Evolutionary conservation across 2,797 vertebrate genomes (phyloP), one percentile per base, ranked within the genome.

Genomic region (Alauda arvensis): DNA sequence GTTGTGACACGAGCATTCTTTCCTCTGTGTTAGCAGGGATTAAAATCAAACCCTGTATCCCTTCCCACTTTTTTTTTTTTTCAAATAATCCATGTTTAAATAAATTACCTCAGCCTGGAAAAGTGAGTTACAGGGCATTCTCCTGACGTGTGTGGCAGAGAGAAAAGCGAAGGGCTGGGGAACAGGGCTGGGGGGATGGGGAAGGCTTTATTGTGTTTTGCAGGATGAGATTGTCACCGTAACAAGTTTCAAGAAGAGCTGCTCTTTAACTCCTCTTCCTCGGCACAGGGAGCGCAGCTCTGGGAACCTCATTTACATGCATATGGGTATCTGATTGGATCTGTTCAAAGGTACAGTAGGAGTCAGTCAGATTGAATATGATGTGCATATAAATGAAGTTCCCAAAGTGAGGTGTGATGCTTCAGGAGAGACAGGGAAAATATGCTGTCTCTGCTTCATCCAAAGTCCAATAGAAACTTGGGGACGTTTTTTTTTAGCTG

Each of bases 1-100:
- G 90, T 97, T 97, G 97, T 97, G 96, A 97, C 97, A 97, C 24
- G 8, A 93, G 94, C 96, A 96, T 97, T 97, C 95, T 97, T 97
- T 93, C 89, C 95, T 95, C 95, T 95, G 49, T 97, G 96, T 96
- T 96, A 96, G 96, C 94, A 96, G 96, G 96, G 97, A 97, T 97
- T 97, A 96, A 97, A 97, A 97, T 94, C 96, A 96, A 97, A 91
- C 90, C 94, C 95, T 97, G 95, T 95, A 96, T 96, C 95, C 95
- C 96, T 96, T 96, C 94, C 96, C 93, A 83, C n/a, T 95, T 76
- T 88, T 85, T 70, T 77, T 74, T 74, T 78, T 71, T 75, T 71
- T 88, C 81, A 96, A 96, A 96, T 96, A 96, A 96, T 96, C 95
- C 96, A 93, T 94, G 94, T 97, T 97, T 96, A 95, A 97, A 97